Conservation (phyloP, 1,140 invertebrate genomes). For the Campoletis sonorensis region DNA sequence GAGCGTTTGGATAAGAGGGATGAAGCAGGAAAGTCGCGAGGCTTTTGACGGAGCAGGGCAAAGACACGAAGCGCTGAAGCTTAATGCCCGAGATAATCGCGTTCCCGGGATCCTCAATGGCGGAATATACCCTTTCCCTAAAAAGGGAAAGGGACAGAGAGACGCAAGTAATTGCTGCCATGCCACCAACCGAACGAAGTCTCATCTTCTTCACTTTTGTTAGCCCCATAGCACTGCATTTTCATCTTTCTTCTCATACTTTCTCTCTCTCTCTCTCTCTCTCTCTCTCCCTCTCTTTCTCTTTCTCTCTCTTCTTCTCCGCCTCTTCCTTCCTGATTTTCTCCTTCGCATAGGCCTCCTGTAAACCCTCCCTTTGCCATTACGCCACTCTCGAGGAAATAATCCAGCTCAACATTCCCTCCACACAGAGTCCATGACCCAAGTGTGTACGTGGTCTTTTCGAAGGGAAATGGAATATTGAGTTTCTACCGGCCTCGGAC, state of each 20-base stretch:
- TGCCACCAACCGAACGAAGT: neutral
- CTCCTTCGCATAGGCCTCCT: too few species aligned
- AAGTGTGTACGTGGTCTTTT: too few species aligned
- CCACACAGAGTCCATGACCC: too few species aligned
- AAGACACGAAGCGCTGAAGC: conserved; percentile 22
- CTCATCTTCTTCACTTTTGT: neutral
- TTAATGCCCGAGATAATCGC: conserved; percentile 44
- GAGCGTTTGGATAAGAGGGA: neutral
- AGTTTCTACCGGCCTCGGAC: too few species aligned
- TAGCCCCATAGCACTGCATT: neutral
- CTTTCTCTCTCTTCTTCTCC: too few species aligned
- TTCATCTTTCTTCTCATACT: neutral
- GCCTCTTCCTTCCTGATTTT: too few species aligned
- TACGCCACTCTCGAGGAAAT: too few species aligned
- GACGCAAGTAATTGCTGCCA: conserved; percentile 22
- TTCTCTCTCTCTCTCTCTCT: too few species aligned
- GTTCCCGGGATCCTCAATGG: conserved; percentile 34
- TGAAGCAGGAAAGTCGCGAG: conserved; percentile 19
- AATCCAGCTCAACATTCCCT: too few species aligned
- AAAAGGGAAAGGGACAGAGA: neutral
- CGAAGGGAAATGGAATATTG: too few species aligned
- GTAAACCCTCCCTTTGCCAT: too few species aligned
- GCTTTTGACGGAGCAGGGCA: conserved; percentile 13
- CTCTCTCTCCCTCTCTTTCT: too few species aligned
- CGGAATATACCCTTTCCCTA: conserved; percentile 37